Evolutionary conservation across 2,888 invertebrate genomes (phyloP).

Genomic region (Cenopis cana): DNA sequence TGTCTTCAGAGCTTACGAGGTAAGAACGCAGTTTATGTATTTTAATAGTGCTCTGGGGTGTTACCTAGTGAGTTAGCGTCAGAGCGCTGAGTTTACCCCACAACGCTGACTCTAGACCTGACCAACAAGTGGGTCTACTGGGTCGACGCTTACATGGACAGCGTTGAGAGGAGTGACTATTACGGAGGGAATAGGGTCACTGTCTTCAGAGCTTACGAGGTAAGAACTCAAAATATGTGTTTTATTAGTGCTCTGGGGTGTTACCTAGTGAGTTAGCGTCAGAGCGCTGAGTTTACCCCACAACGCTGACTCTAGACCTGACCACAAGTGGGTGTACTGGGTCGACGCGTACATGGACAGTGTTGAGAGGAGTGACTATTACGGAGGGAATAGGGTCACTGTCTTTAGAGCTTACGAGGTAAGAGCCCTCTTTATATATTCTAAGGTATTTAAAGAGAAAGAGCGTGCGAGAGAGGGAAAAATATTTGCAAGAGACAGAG

Average conservation of each 20-base stretch:
- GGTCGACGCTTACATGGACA: constrained; percentile 92
- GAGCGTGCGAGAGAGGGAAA: too few relatives aligned
- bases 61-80: constrained; percentile 85
- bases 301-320: constrained; percentile 89
- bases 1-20: constrained; percentile 81
- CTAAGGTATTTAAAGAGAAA: too few relatives aligned
- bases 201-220: constrained; percentile 81
- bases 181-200: constrained; percentile 88
- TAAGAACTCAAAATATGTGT: constrained; percentile 50
- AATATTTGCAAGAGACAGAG: too few relatives aligned
- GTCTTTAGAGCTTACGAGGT: constrained; percentile 83
- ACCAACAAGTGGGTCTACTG: constrained; percentile 90
- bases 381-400: constrained; percentile 87
- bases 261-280: constrained; percentile 86
- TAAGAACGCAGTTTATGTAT: constrained; percentile 50
- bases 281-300: constrained; percentile 91
- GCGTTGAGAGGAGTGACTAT: constrained; percentile 91
- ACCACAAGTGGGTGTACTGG: constrained; percentile 90
- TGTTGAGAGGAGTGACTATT: constrained; percentile 91
- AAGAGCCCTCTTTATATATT: constrained; percentile 35
- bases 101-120: constrained; percentile 89
- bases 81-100: constrained; percentile 91
- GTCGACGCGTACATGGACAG: constrained; percentile 92
- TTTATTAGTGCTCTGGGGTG: constrained; percentile 83
- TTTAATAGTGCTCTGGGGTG: constrained; percentile 83